phyloP scores from a whole-genome alignment of 2,797 vertebrate genomes.

The Neoniphon sammara region DNA sequence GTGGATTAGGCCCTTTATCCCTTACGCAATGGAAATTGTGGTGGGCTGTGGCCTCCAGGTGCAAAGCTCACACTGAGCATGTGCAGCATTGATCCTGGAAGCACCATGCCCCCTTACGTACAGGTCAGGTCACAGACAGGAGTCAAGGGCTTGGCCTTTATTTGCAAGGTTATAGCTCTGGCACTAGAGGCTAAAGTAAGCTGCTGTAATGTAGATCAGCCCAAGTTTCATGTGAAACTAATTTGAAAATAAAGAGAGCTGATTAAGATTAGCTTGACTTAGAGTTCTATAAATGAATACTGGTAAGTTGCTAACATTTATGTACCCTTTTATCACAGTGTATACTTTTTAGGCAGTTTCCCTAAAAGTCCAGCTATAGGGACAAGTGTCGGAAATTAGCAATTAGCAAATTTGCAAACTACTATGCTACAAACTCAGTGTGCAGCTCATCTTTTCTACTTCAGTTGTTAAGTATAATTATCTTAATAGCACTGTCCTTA shows the following conservation, averaged over 20 bases:
- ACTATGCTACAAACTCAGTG: too few relatives aligned
- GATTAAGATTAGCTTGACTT: neutral
- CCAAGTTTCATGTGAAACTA: neutral
- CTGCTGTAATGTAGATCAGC: neutral
- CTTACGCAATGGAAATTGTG: slow-evolving; percentile 73
- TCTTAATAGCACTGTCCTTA: too few relatives aligned
- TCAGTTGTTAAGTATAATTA: too few relatives aligned
- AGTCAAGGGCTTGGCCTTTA: slow-evolving; percentile 3
- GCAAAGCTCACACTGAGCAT: slow-evolving; percentile 51
- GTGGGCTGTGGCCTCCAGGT: slow-evolving; percentile 40
- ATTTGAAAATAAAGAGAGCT: neutral
- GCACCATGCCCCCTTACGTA: neutral
- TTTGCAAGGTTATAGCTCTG: neutral
- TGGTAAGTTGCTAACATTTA: too few relatives aligned
- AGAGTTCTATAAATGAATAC: neutral
- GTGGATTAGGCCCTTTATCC: slow-evolving; percentile 79
- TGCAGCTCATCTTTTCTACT: too few relatives aligned
- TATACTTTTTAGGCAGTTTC: too few relatives aligned
- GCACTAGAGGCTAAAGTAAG: slow-evolving; percentile 7
- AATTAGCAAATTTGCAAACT: too few relatives aligned
- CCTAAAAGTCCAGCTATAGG: too few relatives aligned
- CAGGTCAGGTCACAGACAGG: slow-evolving; percentile 32
- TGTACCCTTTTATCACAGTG: too few relatives aligned
- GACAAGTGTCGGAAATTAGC: too few relatives aligned
- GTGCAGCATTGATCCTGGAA: slow-evolving; percentile 15